Evolutionary conservation across 1,140 invertebrate genomes (phyloP), one percentile per base, ranked within the genome.

Genomic region (Drosophila rhopaloa): DNA sequence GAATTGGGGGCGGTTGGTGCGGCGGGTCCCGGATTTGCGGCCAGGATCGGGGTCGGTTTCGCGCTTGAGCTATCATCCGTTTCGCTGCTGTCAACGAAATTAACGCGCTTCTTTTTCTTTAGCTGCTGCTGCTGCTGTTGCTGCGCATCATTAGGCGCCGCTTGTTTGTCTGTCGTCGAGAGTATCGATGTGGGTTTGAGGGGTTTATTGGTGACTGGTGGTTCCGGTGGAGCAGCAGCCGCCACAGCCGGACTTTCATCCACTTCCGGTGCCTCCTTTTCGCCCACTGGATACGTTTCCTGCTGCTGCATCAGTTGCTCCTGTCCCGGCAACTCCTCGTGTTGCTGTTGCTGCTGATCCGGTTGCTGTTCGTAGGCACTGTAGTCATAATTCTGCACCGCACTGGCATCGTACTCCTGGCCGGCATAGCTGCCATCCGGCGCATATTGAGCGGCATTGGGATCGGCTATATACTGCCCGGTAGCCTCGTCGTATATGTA

Each of bases 81-180:
- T 89, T 92, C 91, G 71, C 91, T 92, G 83, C 91, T 92, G 76
- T 92, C 91, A 80, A 92, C 91, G 76, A 92, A 92, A 85, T 90
- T 92, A 72, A 92, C 91, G 86, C 89, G 89, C 76, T 92, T 92
- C 83, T 92, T 92, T 77, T 92, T 92, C 65, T 92, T 92, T 10
- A 71, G 76, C 78, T 86, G 82, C 63, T 84, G 83, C 75, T 51
- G 48, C 41, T 91, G 82, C 58, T 84, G 83, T 75, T 51, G 48
- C 41, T 91, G 82, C 58, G 79, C 76, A 76, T 91, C 84, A 84
- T 80, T 92, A 79, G 81, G 47, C 76, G 71, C 51, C 56, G 73
- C 79, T 76, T 91, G 85, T 86, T 90, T 90, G 65, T 91, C 90
- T 79, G 85, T 75, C 50, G 91, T 62, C 41, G 91, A 67, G 43